Evolutionary conservation across 2,113 vertebrate species (phyloP), one percentile per base, ranked within the genome.

Genomic region (Leptosomus discolor): DNA sequence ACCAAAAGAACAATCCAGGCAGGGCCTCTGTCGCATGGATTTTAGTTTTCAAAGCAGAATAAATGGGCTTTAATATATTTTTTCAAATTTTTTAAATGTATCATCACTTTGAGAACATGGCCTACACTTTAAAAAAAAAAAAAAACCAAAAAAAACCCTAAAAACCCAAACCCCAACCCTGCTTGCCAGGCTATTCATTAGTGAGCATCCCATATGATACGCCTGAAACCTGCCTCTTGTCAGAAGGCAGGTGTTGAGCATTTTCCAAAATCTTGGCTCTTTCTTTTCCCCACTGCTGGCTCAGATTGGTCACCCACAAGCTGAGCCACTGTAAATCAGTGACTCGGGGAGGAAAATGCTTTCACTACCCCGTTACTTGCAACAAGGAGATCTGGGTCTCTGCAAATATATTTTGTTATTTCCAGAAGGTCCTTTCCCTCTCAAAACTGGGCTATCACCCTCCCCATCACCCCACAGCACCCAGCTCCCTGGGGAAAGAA

Each of bases 1-100:
- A 78, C 75, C 37, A 88, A 80, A 97, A 94, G 86, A 89, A 94
- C 85, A 92, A 87, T 73, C 64, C 77, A 68, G 36, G 41, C 71
- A 21, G 24, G 39, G 87, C 63, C 39, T 70, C 85, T 4, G 1
- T 70, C 0, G 0, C 51, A 64, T 14, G 71, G 53, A 85, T 88
- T 83, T 88, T 58, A 37, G 46, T 82, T 93, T 82, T 80, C 75
- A 80, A 85, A 85, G 91, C 27, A 80, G 50, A 95, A 88, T 85
- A 90, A 93, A 71, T 65, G 43, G 61, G 21, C 73, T 82, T 88
- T 83, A 90, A 90, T 80, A 51, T 12, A n/a, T 18, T 29, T 32
- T 51, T 45, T 41, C n/a, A n/a, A n/a, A n/a, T 83, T 69, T 85
- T 70, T n/a, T 1, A 30, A 89, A 74, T 18, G 8, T 32, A 80